phyloP scores from a whole-genome alignment of 2,797 vertebrate species.

The Enteromius argenteus region DNA sequence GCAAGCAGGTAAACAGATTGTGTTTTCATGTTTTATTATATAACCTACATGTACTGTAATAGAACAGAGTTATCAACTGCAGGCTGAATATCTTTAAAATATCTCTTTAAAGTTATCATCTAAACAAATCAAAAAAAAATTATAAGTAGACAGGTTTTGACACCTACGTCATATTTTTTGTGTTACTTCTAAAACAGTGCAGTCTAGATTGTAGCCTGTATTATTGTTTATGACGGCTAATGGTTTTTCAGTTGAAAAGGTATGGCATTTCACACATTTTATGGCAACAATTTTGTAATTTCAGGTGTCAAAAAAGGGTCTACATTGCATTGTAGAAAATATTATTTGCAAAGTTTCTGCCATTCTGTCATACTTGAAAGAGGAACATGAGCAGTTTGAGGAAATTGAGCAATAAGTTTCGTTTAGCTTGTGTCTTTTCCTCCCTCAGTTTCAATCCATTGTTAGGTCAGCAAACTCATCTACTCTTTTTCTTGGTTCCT shows the following conservation, averaged over 20 bases:
- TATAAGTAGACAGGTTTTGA: neutral
- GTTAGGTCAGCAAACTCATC: neutral
- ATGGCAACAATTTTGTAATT: neutral
- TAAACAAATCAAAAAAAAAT: neutral
- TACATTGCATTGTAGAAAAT: neutral
- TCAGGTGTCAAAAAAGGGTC: neutral
- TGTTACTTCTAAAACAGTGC: neutral
- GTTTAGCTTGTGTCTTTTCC: constrained; percentile 14
- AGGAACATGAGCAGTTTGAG: constrained; percentile 38
- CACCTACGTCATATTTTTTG: neutral
- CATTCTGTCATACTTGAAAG: constrained; percentile 20
- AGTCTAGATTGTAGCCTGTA: neutral
- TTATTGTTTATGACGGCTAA: neutral
- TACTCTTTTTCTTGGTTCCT: constrained; percentile 3
- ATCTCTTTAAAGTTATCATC: neutral
- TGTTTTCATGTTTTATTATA: neutral
- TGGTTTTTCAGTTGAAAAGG: neutral
- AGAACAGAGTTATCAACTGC: neutral
- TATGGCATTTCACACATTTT: neutral
- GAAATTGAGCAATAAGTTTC: constrained; percentile 57
- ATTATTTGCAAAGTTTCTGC: neutral
- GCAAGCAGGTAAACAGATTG: constrained; percentile 1
- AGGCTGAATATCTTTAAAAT: neutral
- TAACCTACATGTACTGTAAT: neutral
- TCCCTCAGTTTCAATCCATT: neutral